Evolutionary conservation across 2,797 vertebrate genomes (phyloP).

Genomic region (Capromys pilorides): DNA sequence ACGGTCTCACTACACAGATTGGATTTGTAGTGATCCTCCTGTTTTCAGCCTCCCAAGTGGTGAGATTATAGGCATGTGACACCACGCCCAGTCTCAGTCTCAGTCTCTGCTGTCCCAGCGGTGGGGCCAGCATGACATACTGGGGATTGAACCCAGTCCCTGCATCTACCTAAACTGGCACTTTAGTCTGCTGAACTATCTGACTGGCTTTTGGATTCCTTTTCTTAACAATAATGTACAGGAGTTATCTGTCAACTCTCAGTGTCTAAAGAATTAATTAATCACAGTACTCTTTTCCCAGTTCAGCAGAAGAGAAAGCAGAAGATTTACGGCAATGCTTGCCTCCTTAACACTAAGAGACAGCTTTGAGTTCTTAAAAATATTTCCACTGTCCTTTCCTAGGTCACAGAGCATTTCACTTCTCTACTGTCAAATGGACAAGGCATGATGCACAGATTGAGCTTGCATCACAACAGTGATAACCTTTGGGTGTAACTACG

Average conservation of each 20-base stretch:
- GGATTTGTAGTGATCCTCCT: no score
- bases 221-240: neutral
- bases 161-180: no score
- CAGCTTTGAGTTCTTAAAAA: neutral
- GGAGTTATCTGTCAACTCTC: slow-evolving; percentile 20
- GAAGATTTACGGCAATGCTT: neutral
- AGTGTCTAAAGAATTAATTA: slow-evolving; percentile 44
- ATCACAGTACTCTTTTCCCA: neutral
- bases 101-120: fast-evolving
- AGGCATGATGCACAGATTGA: neutral
- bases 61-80: no score
- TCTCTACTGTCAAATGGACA: neutral
- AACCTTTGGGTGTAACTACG: neutral
- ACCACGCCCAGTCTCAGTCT: no score
- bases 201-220: neutral
- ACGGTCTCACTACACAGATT: no score
- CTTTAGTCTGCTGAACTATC: no score
- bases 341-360: neutral
- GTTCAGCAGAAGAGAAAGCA: neutral
- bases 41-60: no score
- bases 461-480: neutral
- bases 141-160: no score
- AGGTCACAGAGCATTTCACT: neutral
- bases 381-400: neutral
- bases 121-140: no score